Conservation (phyloP, 2,888 invertebrate genomes). For the Rhabditophanes sp. region DNA sequence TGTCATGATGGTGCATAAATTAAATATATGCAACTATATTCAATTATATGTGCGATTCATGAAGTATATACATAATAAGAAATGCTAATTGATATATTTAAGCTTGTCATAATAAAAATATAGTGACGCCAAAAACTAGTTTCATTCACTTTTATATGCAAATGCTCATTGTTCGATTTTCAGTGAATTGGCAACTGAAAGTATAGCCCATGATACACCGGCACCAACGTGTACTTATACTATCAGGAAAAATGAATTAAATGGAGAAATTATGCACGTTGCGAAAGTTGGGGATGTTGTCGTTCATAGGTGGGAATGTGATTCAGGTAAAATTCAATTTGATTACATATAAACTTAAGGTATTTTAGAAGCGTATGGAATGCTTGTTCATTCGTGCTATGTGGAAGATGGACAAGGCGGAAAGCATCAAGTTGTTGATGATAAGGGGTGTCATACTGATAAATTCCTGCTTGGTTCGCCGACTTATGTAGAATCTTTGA, state of each 20-base stretch:
- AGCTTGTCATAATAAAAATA: too few relatives aligned
- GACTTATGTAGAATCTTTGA: slow-evolving; percentile 41
- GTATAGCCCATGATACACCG: slow-evolving; percentile 26
- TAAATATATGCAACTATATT: too few relatives aligned
- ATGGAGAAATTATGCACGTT: slow-evolving; percentile 37
- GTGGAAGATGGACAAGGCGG: slow-evolving; percentile 44
- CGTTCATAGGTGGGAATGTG: slow-evolving; percentile 44
- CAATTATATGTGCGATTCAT: too few relatives aligned
- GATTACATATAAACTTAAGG: background rate
- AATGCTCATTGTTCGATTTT: slow-evolving; percentile 14
- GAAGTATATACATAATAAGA: too few relatives aligned
- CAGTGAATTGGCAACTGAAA: slow-evolving; percentile 34
- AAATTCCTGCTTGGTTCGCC: slow-evolving; percentile 41
- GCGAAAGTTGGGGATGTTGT: slow-evolving; percentile 43
- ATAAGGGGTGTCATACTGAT: slow-evolving; percentile 42
- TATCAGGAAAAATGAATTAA: slow-evolving; percentile 40
- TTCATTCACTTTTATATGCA: too few relatives aligned
- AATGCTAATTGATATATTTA: too few relatives aligned
- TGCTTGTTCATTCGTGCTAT: slow-evolving; percentile 41
- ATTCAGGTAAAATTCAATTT: slow-evolving; percentile 18
- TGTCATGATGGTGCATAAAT: too few relatives aligned
- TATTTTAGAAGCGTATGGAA: slow-evolving; percentile 35
- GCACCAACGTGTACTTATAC: slow-evolving; percentile 42
- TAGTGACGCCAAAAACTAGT: too few relatives aligned
- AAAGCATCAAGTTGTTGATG: slow-evolving; percentile 34